Conservation (phyloP, 2,113 vertebrate genomes). For the Mionectes macconnelli region DNA sequence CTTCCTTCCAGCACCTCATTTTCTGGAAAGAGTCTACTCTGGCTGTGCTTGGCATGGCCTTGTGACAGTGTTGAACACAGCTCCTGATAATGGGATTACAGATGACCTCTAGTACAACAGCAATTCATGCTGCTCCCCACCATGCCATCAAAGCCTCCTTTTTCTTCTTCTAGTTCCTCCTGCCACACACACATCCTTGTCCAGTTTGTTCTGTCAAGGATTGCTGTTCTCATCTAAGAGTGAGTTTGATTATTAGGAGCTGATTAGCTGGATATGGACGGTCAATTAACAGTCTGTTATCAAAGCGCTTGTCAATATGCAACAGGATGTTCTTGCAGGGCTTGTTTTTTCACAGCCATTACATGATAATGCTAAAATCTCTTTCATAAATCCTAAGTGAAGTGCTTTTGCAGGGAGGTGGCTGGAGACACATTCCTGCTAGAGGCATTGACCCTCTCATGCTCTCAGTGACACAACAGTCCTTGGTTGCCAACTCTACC, state of each 20-base stretch:
- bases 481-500: background rate
- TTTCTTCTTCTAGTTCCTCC: background rate
- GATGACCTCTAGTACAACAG: background rate
- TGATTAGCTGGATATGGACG: background rate
- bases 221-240: background rate
- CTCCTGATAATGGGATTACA: background rate
- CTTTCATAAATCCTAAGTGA: background rate
- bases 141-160: background rate
- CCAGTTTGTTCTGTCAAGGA: background rate
- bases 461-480: background rate
- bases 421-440: background rate
- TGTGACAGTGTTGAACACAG: background rate
- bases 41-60: background rate
- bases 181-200: background rate
- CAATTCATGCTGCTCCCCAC: background rate
- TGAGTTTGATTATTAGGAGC: background rate
- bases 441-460: background rate
- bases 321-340: background rate
- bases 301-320: too few species aligned
- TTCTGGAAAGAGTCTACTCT: constrained; percentile 6
- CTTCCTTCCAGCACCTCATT: constrained; percentile 3
- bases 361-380: background rate
- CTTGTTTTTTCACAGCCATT: background rate
- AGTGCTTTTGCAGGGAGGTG: background rate
- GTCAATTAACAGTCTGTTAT: background rate